A percentile compares a stretch with the other conserved stretches of the same genome.
phyloP scores from a whole-genome alignment of 2,797 vertebrate species.

The Galago senegalensis region DNA sequence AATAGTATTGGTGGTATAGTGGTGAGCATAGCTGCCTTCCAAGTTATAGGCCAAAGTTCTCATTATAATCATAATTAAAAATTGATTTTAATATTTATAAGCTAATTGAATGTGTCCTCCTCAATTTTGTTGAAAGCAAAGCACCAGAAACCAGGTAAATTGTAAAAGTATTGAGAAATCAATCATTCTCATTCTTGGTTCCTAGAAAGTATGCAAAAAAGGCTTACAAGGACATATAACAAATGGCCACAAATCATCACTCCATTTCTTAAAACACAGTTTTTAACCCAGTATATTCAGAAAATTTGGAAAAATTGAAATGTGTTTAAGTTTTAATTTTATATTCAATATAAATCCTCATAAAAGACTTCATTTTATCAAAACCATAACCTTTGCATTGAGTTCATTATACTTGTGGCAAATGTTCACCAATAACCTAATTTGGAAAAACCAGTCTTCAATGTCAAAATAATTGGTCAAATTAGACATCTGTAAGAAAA shows the following conservation, averaged over 20 bases:
- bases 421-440: not conserved
- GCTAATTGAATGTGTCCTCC: not conserved
- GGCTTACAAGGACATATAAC: not conserved
- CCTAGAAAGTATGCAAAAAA: not conserved
- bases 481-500: not conserved
- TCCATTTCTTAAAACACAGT: not conserved
- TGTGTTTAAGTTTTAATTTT: not conserved
- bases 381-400: not conserved
- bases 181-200: not conserved
- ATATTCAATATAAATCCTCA: slow-evolving; percentile 6
- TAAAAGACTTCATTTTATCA: not conserved
- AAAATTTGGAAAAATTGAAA: not conserved
- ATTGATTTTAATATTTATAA: not conserved
- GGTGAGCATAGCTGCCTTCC: too few relatives aligned
- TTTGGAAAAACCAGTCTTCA: not conserved
- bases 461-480: not conserved
- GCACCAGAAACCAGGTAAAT: not conserved
- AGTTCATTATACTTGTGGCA: not conserved
- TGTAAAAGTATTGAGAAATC: not conserved
- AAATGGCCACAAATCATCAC: not conserved
- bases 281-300: not conserved
- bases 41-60: not conserved
- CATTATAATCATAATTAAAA: not conserved
- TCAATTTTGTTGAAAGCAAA: slow-evolving; percentile 20
- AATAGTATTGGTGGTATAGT: too few relatives aligned